phyloP scores from a whole-genome alignment of 2,888 invertebrate species.

The Chironomus tentans region DNA sequence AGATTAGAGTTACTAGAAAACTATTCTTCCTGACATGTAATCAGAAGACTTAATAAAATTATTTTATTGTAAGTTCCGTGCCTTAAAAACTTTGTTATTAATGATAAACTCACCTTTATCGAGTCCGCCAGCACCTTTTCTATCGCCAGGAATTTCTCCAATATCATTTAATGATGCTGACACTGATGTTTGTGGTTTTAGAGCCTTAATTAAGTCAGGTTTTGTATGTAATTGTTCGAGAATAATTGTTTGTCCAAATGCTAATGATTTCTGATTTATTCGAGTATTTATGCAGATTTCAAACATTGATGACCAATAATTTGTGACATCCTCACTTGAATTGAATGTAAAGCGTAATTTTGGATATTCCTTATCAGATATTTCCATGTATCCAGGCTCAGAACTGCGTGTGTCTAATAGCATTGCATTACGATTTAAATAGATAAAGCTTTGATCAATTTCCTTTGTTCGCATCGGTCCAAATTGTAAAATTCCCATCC shows the following conservation, averaged over 20 bases:
- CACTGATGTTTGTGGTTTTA: slow-evolving; percentile 41
- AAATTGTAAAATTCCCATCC: slow-evolving; percentile 60
- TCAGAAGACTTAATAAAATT: neutral
- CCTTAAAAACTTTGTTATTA: too few relatives aligned
- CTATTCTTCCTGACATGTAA: too few relatives aligned
- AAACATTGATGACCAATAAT: slow-evolving; percentile 62
- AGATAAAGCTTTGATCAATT: slow-evolving; percentile 61
- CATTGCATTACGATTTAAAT: slow-evolving; percentile 52
- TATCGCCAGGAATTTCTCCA: slow-evolving; percentile 62
- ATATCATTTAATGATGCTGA: slow-evolving; percentile 46
- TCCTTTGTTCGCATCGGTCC: slow-evolving; percentile 55
- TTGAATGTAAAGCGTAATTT: slow-evolving; percentile 48
- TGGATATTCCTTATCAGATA: slow-evolving; percentile 51
- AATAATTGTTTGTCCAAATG: slow-evolving; percentile 43
- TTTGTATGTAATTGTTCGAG: slow-evolving; percentile 45
- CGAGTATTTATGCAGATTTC: slow-evolving; percentile 57
- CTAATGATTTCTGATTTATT: slow-evolving; percentile 42
- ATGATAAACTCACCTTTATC: slow-evolving; percentile 41
- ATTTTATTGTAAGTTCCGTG: too few relatives aligned
- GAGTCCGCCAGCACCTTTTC: slow-evolving; percentile 60
- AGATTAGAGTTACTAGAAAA: too few relatives aligned
- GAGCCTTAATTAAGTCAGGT: slow-evolving; percentile 42
- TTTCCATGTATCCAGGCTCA: slow-evolving; percentile 50
- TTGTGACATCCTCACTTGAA: slow-evolving; percentile 46
- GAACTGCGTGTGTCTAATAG: slow-evolving; percentile 58